Evolutionary conservation across 2,797 vertebrate genomes (phyloP).

Genomic region (Adrianichthys oophorus): DNA sequence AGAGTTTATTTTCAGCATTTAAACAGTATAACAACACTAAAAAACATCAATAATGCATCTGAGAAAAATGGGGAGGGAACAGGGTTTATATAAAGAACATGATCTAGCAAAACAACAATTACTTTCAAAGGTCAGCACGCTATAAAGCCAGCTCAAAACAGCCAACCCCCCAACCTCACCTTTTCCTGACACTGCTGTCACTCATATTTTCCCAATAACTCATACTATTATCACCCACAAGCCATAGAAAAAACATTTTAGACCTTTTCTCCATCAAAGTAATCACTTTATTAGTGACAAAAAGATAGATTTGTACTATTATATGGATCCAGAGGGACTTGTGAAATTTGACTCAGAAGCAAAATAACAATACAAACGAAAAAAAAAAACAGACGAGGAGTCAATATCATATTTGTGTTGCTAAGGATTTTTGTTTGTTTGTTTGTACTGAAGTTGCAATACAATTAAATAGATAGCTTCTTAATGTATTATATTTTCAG

Average conservation of each 20-base stretch:
- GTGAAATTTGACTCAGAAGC: slow-evolving; percentile 84
- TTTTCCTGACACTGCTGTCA: slow-evolving; percentile 54
- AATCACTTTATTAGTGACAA: slow-evolving; percentile 80
- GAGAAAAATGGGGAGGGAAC: slow-evolving; percentile 61
- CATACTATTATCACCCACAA: slow-evolving; percentile 68
- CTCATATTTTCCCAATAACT: slow-evolving; percentile 65
- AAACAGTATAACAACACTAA: slow-evolving; percentile 64
- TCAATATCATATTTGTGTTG: slow-evolving; percentile 47
- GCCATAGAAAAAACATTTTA: slow-evolving; percentile 69
- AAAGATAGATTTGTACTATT: slow-evolving; percentile 83
- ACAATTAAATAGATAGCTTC: background rate
- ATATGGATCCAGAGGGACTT: slow-evolving; percentile 81
- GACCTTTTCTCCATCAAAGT: slow-evolving; percentile 65
- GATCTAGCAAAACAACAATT: slow-evolving; percentile 66
- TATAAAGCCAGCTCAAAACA: slow-evolving; percentile 63
- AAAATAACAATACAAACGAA: slow-evolving; percentile 73
- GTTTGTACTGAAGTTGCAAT: background rate
- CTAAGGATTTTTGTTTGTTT: slow-evolving; percentile 28
- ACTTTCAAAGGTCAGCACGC: slow-evolving; percentile 73
- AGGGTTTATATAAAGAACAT: slow-evolving; percentile 60
- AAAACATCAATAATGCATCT: slow-evolving; percentile 79
- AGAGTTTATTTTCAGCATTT: slow-evolving; percentile 50
- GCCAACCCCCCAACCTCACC: slow-evolving; percentile 32
- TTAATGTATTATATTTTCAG: too few species aligned
- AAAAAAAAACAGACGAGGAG: slow-evolving; percentile 38